Evolutionary conservation across 2,888 invertebrate species (phyloP).

Genomic region (Anorthoa munda): DNA sequence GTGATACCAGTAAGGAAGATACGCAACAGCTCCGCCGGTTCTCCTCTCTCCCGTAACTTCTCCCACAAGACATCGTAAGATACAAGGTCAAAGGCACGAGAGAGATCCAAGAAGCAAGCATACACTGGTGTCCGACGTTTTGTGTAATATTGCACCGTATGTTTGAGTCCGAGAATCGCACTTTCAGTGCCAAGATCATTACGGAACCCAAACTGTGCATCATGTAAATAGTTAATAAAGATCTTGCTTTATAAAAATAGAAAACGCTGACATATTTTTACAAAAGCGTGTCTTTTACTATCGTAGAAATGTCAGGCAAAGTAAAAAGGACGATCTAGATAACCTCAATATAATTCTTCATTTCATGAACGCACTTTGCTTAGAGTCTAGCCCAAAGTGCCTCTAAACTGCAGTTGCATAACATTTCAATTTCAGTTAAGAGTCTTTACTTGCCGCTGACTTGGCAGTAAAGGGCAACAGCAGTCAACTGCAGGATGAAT

Average conservation of each 20-base stretch:
- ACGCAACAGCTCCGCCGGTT: too few relatives aligned
- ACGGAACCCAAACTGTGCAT: too few relatives aligned
- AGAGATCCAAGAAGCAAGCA: too few relatives aligned
- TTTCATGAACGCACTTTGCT: fast-evolving
- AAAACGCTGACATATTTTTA: neutral
- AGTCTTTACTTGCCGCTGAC: neutral
- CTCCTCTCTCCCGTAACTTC: too few relatives aligned
- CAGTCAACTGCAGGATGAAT: neutral
- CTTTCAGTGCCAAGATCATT: too few relatives aligned
- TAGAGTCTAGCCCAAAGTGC: neutral
- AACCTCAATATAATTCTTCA: neutral
- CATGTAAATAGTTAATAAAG: too few relatives aligned
- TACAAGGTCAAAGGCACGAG: too few relatives aligned
- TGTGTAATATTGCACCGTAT: too few relatives aligned
- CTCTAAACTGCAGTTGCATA: conserved; percentile 1
- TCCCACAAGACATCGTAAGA: too few relatives aligned
- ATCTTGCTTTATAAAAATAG: neutral
- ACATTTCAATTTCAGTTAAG: neutral
- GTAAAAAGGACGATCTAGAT: neutral
- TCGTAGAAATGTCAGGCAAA: neutral
- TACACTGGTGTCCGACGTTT: too few relatives aligned
- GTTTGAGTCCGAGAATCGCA: too few relatives aligned
- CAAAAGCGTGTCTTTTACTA: neutral
- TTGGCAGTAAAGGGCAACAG: conserved; percentile 1
- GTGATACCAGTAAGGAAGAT: too few relatives aligned